Conservation (phyloP, 2,113 vertebrate genomes). For the Carlito syrichta region DNA sequence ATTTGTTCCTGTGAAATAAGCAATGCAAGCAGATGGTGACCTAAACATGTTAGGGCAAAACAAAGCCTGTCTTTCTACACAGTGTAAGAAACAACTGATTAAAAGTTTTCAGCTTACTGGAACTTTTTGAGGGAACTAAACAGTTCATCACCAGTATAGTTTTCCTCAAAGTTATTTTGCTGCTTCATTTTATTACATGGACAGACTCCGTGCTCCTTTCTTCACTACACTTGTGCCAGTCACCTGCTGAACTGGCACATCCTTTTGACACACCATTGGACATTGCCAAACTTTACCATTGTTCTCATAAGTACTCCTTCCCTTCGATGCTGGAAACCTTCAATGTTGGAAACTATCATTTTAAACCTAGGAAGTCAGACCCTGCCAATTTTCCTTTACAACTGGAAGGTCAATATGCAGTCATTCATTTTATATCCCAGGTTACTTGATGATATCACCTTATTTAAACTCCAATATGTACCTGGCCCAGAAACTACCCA, state of each 20-base stretch:
- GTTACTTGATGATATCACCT: not conserved
- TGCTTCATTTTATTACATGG: not conserved
- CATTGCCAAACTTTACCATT: not conserved
- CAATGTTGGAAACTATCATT: not conserved
- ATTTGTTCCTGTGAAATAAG: conserved; percentile 18
- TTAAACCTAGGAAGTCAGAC: not conserved
- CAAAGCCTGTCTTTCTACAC: conserved; percentile 7
- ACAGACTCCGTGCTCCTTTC: not conserved
- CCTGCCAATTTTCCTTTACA: not conserved
- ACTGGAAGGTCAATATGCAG: not conserved
- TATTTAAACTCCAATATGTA: not conserved
- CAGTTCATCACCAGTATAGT: not conserved
- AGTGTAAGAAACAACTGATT: not conserved
- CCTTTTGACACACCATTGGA: not conserved
- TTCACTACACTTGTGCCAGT: not conserved
- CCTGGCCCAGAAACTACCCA: not conserved
- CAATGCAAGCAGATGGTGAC: not conserved
- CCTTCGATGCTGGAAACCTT: not conserved
- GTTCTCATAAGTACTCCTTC: not conserved
- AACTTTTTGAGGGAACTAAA: not conserved
- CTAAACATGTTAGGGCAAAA: not conserved
- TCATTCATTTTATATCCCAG: not conserved
- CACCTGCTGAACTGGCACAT: not conserved
- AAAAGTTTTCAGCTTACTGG: not conserved
- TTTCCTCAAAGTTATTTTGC: not conserved